Conservation (phyloP, 2,888 invertebrate species). For the Pristionchus mayeri region DNA sequence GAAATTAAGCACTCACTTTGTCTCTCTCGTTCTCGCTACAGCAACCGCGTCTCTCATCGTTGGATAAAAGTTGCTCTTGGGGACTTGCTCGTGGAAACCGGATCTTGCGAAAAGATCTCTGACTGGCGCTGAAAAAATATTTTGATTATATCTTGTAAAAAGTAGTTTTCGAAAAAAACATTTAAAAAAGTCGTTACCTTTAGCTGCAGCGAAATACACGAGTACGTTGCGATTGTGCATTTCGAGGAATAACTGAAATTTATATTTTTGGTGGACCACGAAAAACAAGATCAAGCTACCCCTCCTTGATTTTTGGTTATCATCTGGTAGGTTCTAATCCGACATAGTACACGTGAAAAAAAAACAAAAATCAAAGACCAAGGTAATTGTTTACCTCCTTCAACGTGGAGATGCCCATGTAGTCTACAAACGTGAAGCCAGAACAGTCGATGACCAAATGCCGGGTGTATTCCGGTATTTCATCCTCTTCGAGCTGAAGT, state of each 20-base stretch:
- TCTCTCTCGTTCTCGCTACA: slow-evolving; percentile 69
- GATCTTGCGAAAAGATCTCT: slow-evolving; percentile 71
- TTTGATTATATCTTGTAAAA: too few species aligned
- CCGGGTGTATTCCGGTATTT: too few species aligned
- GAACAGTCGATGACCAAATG: slow-evolving; percentile 75
- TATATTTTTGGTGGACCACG: too few species aligned
- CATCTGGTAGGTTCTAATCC: too few species aligned
- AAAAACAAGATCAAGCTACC: too few species aligned
- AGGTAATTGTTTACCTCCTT: slow-evolving; percentile 72
- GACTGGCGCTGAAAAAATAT: slow-evolving; percentile 70
- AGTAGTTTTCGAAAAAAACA: too few species aligned
- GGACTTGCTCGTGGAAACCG: slow-evolving; percentile 71
- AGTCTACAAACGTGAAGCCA: slow-evolving; percentile 75
- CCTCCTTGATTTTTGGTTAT: too few species aligned
- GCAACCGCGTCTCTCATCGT: slow-evolving; percentile 74
- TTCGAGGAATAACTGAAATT: slow-evolving; percentile 63
- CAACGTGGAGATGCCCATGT: slow-evolving; percentile 75
- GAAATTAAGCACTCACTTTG: too few species aligned
- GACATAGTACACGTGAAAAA: too few species aligned
- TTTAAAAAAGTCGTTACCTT: too few species aligned
- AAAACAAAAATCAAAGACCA: too few species aligned
- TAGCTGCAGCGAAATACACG: slow-evolving; percentile 75
- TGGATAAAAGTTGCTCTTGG: slow-evolving; percentile 75
- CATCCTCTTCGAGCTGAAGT: neutral
- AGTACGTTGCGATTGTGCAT: slow-evolving; percentile 65